A percentile compares a stretch with the other conserved stretches of the same genome.
Conservation (phyloP, 2,113 vertebrate genomes). For the Petrocephalus microphthalmus region DNA sequence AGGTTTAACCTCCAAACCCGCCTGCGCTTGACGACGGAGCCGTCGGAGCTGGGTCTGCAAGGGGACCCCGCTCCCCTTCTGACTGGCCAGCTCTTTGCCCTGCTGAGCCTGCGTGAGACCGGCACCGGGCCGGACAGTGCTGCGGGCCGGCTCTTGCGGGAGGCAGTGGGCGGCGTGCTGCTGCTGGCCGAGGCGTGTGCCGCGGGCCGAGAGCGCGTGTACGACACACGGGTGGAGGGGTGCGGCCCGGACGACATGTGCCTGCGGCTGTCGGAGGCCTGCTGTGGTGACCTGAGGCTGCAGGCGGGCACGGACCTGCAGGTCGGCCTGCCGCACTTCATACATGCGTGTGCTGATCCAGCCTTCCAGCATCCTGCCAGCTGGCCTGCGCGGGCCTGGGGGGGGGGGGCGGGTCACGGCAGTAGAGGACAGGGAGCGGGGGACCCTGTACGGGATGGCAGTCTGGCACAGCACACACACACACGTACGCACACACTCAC, state of each 20-base stretch:
- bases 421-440: not conserved
- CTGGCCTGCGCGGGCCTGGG: not conserved
- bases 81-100: constrained; percentile 28
- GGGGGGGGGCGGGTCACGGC: not conserved
- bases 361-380: not conserved
- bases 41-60: constrained; percentile 1
- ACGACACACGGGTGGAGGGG: constrained; percentile 23
- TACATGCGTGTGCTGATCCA: not conserved
- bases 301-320: constrained; percentile 19
- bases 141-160: constrained; percentile 17
- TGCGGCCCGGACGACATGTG: constrained; percentile 17
- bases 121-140: constrained; percentile 26
- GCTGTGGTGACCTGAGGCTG: constrained; percentile 26
- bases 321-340: not conserved
- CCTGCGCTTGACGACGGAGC: constrained; percentile 20
- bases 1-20: constrained; percentile 32
- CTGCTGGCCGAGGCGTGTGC: constrained; percentile 13
- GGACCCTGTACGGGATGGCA: not conserved
- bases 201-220: constrained; percentile 23
- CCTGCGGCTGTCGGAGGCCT: constrained; percentile 29
- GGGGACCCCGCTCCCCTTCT: constrained; percentile 9
- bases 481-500: not conserved
- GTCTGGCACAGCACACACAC: not conserved
- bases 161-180: constrained; percentile 22
- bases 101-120: constrained; percentile 15